Base-by-base conservation (phyloP, 2,888 invertebrate genomes). In the Penaeus monodon region DNA sequence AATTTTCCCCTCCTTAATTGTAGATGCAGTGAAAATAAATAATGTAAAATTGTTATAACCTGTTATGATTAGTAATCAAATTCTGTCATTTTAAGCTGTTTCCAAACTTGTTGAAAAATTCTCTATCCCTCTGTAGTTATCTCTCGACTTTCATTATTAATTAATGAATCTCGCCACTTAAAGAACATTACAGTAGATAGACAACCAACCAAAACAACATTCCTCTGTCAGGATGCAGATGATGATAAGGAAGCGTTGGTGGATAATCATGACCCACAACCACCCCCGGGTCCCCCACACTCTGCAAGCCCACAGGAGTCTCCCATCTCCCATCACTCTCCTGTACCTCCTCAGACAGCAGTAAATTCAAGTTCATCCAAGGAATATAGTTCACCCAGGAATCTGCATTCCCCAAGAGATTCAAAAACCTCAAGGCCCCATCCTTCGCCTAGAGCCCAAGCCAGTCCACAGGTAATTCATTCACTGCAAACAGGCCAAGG, bases 191-290 rank as follows among this genome's bases (percentile, higher is more conserved):
- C 63, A 80, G 84, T 84, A 84, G 85, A 76, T 88, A 85, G 81
- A 85, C 78, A 84, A 90, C 90, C 90, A 90, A 90, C 90, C 90
- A 90, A 90, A 89, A 90, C 87, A 89, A 90, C 90, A 88, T 90
- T 89, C 84, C 88, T 86, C 86, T 86, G 85, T 86, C 89, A 89
- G 89, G 89, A 88, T 85, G 85, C 89, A 86, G 88, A 89, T 80
- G 89, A 89, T 86, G 88, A 86, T 78, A 77, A 86, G 81, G 88
- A 89, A 88, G 81, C 78, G 83, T 73, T 88, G 86, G 84, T 68
- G 81, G 81, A 83, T 70, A 82, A 81, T 86, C 76, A 84, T 77
- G 78, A 78, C 73, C 88, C 81, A 74, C 79, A 81, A 74, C 85
- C 76, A 49, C 79, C 80, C 85, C 88, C 66, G 57, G 81, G 66